phyloP scores from a whole-genome alignment of 2,113 vertebrate species.

The Fulica atra region DNA sequence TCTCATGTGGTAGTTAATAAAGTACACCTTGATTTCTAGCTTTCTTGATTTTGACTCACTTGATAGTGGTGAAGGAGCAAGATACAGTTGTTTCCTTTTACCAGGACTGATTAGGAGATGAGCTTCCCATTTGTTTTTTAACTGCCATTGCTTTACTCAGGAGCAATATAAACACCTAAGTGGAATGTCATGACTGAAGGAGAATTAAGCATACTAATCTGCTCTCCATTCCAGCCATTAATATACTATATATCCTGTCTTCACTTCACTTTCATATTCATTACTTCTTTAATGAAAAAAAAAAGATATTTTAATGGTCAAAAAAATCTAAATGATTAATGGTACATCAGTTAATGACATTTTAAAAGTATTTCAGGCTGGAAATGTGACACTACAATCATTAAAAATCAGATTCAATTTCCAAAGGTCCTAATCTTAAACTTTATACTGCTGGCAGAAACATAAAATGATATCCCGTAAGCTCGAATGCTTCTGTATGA shows the following conservation, averaged over 20 bases:
- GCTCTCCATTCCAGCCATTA: constrained; percentile 40
- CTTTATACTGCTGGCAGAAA: constrained; percentile 73
- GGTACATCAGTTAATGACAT: constrained; percentile 70
- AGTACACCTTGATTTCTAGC: neutral
- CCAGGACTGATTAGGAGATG: neutral
- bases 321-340: constrained; percentile 79
- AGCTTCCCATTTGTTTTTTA: neutral
- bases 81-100: neutral
- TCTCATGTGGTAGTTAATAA: neutral
- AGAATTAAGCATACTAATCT: constrained; percentile 69
- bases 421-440: constrained; percentile 78
- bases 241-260: constrained; percentile 61
- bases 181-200: constrained; percentile 38
- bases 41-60: neutral
- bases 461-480: constrained; percentile 74
- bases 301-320: constrained; percentile 76
- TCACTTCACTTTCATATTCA: constrained; percentile 69
- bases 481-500: constrained; percentile 53
- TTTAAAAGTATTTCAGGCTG: constrained; percentile 76
- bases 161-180: constrained; percentile 24
- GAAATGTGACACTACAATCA: constrained; percentile 77
- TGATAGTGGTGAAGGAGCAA: neutral
- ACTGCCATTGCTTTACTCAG: neutral
- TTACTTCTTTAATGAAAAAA: constrained; percentile 76
- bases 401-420: constrained; percentile 82